phyloP scores from a whole-genome alignment of 2,888 invertebrate genomes.

The Dermolepida albohirtum region DNA sequence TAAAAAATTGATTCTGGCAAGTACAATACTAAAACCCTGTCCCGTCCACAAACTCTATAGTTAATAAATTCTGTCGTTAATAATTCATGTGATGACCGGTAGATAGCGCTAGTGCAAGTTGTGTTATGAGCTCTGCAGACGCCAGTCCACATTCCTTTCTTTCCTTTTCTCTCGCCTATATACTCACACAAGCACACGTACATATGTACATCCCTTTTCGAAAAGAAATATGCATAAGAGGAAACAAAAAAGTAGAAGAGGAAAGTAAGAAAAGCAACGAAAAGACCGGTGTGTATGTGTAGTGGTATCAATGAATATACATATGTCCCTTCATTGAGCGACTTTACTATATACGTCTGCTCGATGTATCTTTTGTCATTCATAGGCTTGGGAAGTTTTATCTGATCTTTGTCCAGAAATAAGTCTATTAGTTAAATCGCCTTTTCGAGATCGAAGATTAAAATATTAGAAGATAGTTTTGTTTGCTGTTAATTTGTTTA shows the following conservation, averaged over 20 bases:
- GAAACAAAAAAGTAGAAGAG: neutral
- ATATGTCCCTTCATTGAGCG: conserved; percentile 50
- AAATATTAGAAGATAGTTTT: too few relatives aligned
- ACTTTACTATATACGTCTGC: conserved; percentile 43
- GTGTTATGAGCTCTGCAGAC: conserved; percentile 51
- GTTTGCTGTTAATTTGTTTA: too few relatives aligned
- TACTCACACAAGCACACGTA: neutral
- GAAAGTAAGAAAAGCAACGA: neutral
- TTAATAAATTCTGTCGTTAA: conserved; percentile 35
- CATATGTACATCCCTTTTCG: neutral
- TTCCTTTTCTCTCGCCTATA: conserved; percentile 8
- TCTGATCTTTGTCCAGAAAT: conserved; percentile 24
- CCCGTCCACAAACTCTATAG: neutral
- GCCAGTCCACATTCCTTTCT: conserved; percentile 54
- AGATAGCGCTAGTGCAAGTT: conserved; percentile 52
- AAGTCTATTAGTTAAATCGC: conserved; percentile 24
- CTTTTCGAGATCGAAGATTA: too few relatives aligned
- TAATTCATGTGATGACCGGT: conserved; percentile 51
- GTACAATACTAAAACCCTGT: conserved; percentile 22
- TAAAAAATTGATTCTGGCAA: too few relatives aligned
- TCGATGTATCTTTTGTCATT: conserved; percentile 42
- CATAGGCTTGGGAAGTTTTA: conserved; percentile 28
- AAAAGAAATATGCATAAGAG: conserved; percentile 5
- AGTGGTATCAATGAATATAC: conserved; percentile 50
- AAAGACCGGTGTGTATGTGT: conserved; percentile 25